Evolutionary conservation across 2,888 invertebrate species (phyloP).

Genomic region (Eupithecia pulchellata): DNA sequence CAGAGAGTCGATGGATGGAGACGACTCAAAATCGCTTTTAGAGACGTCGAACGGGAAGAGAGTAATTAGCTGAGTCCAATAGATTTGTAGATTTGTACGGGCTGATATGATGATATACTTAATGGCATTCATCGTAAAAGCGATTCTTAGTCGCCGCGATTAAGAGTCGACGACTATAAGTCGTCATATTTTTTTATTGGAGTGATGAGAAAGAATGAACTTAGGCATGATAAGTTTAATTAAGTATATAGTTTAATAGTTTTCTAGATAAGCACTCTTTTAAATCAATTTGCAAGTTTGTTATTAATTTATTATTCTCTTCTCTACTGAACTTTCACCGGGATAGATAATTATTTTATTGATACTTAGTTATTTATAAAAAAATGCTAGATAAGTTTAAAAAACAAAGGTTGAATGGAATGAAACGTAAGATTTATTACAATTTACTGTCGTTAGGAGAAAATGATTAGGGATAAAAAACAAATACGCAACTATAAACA

Average conservation of each 20-base stretch:
- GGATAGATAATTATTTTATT: slow-evolving; percentile 29
- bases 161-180: no score
- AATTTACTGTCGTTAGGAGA: slow-evolving; percentile 51
- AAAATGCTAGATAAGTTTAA: slow-evolving; percentile 56
- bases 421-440: slow-evolving; percentile 69
- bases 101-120: neutral
- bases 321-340: slow-evolving; percentile 47
- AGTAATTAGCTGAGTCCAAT: no score
- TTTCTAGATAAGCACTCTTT: slow-evolving; percentile 15
- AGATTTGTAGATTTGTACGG: neutral
- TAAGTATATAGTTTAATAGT: slow-evolving; percentile 19
- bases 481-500: neutral
- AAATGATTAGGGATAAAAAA: neutral
- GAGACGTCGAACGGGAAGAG: neutral
- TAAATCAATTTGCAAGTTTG: slow-evolving; percentile 48
- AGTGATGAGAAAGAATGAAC: neutral
- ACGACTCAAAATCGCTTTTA: neutral
- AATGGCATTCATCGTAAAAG: no score
- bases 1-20: neutral
- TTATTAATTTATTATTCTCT: slow-evolving; percentile 61
- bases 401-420: slow-evolving; percentile 71
- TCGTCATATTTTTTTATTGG: neutral
- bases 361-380: slow-evolving; percentile 57
- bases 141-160: no score
- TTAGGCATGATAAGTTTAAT: neutral